Evolutionary conservation across 2,797 vertebrate species (phyloP).

Genomic region (Fringilla coelebs): DNA sequence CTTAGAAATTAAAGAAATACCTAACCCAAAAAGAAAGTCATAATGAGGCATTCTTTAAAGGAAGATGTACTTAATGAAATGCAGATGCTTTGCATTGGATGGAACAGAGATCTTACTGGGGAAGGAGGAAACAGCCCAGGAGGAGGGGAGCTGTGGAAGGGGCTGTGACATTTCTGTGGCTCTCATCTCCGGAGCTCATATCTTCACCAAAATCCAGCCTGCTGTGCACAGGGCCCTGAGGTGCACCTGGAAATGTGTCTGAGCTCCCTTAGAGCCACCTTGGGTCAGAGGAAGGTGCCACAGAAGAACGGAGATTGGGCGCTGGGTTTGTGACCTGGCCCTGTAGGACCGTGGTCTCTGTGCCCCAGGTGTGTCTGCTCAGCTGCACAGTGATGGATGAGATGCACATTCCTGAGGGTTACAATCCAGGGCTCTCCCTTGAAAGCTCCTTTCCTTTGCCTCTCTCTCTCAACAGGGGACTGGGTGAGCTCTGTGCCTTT

Average conservation of each 20-base stretch:
- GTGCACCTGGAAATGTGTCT: accelerated
- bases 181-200: background rate
- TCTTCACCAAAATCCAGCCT: background rate
- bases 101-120: background rate
- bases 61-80: background rate
- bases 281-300: accelerated
- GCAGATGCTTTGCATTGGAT: background rate
- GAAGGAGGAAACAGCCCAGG: background rate
- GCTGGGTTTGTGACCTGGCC: background rate
- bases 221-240: accelerated
- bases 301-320: background rate
- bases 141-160: background rate
- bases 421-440: background rate
- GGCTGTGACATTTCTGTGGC: background rate
- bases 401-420: background rate
- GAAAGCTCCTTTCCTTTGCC: background rate
- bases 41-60: background rate
- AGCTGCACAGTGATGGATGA: background rate
- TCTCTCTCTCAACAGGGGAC: background rate
- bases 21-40: background rate
- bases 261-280: background rate
- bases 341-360: background rate
- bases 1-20: background rate
- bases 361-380: background rate
- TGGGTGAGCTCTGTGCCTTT: background rate